Evolutionary conservation across 2,797 vertebrate species (phyloP).

Genomic region (Hybognathus amarus): DNA sequence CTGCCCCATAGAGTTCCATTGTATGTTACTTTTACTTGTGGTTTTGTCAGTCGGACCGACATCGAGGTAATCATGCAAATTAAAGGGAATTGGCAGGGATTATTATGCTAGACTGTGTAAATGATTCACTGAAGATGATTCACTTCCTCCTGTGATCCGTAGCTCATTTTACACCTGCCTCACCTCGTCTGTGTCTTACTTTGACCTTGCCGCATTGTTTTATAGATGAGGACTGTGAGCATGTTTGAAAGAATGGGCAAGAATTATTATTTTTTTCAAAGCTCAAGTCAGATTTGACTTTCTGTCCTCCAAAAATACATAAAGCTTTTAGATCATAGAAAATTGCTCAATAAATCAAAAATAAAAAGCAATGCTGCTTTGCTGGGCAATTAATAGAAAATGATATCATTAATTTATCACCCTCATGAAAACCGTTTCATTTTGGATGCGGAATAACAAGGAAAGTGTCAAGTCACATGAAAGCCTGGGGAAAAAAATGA

Average conservation of each 20-base stretch:
- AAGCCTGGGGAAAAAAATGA: too few species aligned
- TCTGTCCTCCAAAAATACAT: not conserved
- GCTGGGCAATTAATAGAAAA: not conserved
- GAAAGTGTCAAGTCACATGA: not conserved
- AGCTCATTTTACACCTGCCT: conserved; percentile 65
- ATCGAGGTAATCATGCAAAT: conserved; percentile 72
- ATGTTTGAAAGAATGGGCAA: not conserved
- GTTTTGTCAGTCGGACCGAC: conserved; percentile 32
- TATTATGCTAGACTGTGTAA: conserved; percentile 68
- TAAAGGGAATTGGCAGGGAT: conserved; percentile 69
- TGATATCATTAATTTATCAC: not conserved
- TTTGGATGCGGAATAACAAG: not conserved
- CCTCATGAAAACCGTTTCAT: not conserved
- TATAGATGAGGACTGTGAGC: not conserved
- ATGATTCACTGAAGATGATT: conserved; percentile 63
- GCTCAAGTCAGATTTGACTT: not conserved
- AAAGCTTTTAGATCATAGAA: not conserved
- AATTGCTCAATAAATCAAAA: not conserved
- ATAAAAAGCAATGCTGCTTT: not conserved
- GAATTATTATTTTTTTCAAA: not conserved
- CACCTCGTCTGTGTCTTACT: conserved; percentile 57
- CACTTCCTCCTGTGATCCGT: conserved; percentile 56
- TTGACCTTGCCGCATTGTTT: conserved; percentile 53
- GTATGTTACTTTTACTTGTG: not conserved
- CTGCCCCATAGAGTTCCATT: not conserved